Evolutionary conservation across 1,140 invertebrate species (phyloP), one percentile per base, ranked within the genome.

Genomic region (Laupala kohalensis): DNA sequence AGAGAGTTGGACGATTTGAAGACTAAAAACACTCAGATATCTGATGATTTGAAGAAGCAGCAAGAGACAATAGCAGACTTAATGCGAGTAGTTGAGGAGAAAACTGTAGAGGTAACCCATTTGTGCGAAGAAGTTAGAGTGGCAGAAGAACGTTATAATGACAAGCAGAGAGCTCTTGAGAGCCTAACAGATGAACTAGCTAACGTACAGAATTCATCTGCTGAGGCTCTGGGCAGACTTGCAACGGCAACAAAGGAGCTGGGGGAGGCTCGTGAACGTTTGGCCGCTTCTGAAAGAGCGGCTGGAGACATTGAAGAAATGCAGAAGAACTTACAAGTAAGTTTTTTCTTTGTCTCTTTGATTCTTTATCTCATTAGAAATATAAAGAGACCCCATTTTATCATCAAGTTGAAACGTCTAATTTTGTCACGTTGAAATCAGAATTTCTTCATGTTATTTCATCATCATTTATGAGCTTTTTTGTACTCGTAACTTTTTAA

Each of bases 11-110:
- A 69, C 13, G 5, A 25, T 6, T 15, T 69, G 6, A 15, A 53
- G 13, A 24, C 5, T 19, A 23, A 65, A 6, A 25, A n/a, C 4
- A 23, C 23, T 12, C n/a, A 23, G 23, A 12, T 65, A 19, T 15
- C 64, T 65, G 64, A 65, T 19, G 64, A 65, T n/a, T 65, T 65
- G n/a, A 65, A 65, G 23, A 12, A 65, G n/a, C 64, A 65, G 23
- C 37, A 53, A 4, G 4, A 53, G 9, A 53, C 37, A 9, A 53
- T 53, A 53, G 37, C 37, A 13, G 37, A 53, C 9, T 19, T 53
- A 19, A 53, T 53, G 37, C 37, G 37, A 9, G 19, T 19, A 2
- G 37, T 53, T 53, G 37, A 53, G 19, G 19, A 9, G 4, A 53
- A 53, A 53, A 53, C 37, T 13, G 9, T 19, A 4, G 37, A 53